Base-by-base conservation (phyloP, 1,140 invertebrate species). In the Drosophila teissieri region DNA sequence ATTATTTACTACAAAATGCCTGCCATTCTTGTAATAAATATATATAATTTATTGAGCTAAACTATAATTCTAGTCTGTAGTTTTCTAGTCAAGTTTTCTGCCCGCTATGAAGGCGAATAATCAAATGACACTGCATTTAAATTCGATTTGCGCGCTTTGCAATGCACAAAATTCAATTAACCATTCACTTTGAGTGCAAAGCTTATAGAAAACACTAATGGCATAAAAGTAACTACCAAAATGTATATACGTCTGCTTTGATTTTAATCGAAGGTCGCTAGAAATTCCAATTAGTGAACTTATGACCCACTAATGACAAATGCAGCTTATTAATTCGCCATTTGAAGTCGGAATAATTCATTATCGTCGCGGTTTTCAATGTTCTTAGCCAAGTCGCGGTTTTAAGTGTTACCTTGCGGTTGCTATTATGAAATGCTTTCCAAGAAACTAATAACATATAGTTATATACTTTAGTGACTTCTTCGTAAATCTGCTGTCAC, bases 261-360 rank as follows among this genome's bases (percentile, higher is more conserved):
- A 45, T 22, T 19, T 12, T 8, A n/a, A 7, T 15, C 46, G n/a
- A n/a, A 22, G 2, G 14, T 24, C 24, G 5, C 7, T 4, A 17
- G n/a, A 1, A 51, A 51, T 31, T 36, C 19, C 49, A 52, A 52
- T 52, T 52, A 36, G 31, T 6, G 11, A 36, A 36, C 17, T 49
- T 8, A 5, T 31, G 8, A 24, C 46, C 24, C 3, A 11, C 24
- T 15, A 49, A 51, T 15, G 24, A 1, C 48, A 34, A 51, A 27
- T 34, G n/a, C 31, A 14, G 27, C 27, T 31, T 51, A 31, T 34
- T 52, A 19, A 14, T 52, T 46, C 27, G 39, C 4, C 19, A 14
- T 31, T n/a, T n/a, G 3, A 37, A 4, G 3, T 1, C 5, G 2
- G 14, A 46, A 37, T 46, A 61, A 37, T 31, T 46, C 37, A 48